Evolutionary conservation across 2,888 invertebrate species (phyloP).

Genomic region (Lacanobia wlatinum): DNA sequence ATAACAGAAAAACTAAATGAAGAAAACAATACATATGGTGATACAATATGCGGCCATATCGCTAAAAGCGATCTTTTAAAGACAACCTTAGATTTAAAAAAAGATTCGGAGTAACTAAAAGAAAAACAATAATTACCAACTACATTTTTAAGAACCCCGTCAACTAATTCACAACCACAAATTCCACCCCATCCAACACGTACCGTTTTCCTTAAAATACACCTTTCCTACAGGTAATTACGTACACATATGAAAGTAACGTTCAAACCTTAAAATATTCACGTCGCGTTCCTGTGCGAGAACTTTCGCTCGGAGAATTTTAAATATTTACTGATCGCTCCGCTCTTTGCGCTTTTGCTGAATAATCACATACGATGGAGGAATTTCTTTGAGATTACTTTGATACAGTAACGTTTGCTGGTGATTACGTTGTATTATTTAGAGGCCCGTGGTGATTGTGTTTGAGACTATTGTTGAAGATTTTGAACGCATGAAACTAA

Average conservation of each 20-base stretch:
- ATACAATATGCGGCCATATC: too few species aligned
- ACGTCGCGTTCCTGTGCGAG: conserved; percentile 56
- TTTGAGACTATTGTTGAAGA: background rate
- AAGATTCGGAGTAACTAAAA: too few species aligned
- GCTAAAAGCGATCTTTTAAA: too few species aligned
- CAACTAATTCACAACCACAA: conserved; percentile 17
- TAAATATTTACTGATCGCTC: conserved; percentile 69
- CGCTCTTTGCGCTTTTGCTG: conserved; percentile 67
- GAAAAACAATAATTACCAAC: background rate
- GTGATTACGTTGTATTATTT: conserved; percentile 39
- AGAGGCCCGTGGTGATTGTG: background rate
- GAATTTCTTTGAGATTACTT: conserved; percentile 65
- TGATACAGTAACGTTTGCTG: conserved; percentile 38
- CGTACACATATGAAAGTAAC: conserved; percentile 66
- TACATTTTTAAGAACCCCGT: conserved; percentile 1
- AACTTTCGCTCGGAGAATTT: conserved; percentile 67
- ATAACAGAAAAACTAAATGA: too few species aligned
- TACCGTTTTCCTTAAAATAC: conserved; percentile 2
- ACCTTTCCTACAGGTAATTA: conserved; percentile 61
- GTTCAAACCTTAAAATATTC: conserved; percentile 66
- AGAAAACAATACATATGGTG: too few species aligned
- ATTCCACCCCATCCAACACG: conserved; percentile 1
- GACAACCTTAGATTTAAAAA: too few species aligned
- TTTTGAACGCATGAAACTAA: background rate
- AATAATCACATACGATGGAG: conserved; percentile 63